Base-by-base conservation (phyloP, 2,888 invertebrate genomes). In the Homarus gammarus region DNA sequence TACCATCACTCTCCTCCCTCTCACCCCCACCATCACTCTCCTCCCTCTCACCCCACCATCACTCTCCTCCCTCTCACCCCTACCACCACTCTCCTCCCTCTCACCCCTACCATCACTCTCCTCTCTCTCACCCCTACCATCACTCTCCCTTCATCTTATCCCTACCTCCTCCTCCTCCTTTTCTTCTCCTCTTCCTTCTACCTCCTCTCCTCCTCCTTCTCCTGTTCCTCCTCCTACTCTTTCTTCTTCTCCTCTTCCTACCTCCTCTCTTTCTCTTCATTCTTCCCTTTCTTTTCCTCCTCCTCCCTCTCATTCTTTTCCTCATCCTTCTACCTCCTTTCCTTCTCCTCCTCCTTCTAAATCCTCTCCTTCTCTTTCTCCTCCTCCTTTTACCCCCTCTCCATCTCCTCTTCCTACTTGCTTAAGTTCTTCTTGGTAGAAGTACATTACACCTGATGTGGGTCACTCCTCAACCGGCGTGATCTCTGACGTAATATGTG, bases 61-160 rank as follows among this genome's bases (percentile, higher is more conserved):
- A 33, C 18, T 51, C 33, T 31, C 78, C n/a, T 31, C 8, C 8
- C 56, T 51, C 31, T 27, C 12, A 22, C 51, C 27, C 51, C 15
- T 40, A 6, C 78, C 8, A 12, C 49, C 33, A 27, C 51, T 78
- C 51, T 31, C 22, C 78, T 33, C 49, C 8, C 56, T 31, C 31
- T 27, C 12, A 22, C 51, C 27, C 51, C 15, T 40, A 6, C 78
- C 8, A 12, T 49, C 33, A 31, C 51, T 78, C 51, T 31, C 22
- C 78, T 33, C 77, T 77, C 31, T 40, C 12, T 44, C 27, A 31
- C 78, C 51, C 78, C 33, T 10, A 31, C 49, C 1, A n/a, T 49
- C 49, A 49, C 78, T 78, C 31, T 78, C 51, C 27, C 51, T 51
- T 22, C 31, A 27, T 78, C 78, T 78, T 51, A 3, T 78, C 78